These are phyloP conservation scores for Strix uralensis DNA, from an alignment of 2,113 vertebrate genomes.

Conservation along the genomic window DNA sequence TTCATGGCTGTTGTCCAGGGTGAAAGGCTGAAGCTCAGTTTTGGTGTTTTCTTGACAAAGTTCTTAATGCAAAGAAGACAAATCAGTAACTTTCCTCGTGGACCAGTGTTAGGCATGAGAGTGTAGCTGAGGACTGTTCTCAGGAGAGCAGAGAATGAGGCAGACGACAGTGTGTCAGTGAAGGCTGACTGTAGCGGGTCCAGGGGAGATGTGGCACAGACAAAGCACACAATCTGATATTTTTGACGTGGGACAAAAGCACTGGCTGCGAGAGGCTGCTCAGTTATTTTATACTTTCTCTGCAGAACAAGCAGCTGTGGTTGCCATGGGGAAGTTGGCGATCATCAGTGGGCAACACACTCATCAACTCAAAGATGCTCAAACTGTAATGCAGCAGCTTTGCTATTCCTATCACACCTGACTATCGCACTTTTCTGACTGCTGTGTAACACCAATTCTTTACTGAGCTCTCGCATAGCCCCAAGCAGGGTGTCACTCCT, in stretches of 20 bases:
- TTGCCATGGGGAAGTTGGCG: constrained; percentile 50
- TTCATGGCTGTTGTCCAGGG: not conserved
- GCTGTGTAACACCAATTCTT: not conserved
- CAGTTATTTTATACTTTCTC: not conserved
- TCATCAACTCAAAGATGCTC: not conserved
- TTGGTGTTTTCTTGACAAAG: not conserved
- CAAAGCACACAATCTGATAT: not conserved
- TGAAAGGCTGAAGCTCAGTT: not conserved
- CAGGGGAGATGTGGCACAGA: not conserved
- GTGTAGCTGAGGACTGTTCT: not conserved
- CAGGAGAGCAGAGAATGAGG: not conserved
- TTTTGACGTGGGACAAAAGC: not conserved
- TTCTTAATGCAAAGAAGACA: not conserved
- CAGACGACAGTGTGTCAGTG: not conserved
- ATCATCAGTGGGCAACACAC: not conserved
- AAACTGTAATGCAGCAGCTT: not conserved
- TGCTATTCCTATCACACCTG: not conserved
- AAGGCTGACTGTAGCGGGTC: not conserved
- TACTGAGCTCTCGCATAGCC: not conserved
- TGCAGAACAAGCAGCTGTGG: not conserved
- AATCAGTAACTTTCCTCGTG: not conserved
- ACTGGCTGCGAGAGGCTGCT: not conserved
- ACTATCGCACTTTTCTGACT: not conserved
- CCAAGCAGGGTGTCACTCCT: not conserved
- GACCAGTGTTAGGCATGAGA: not conserved